phyloP scores from a whole-genome alignment of 2,113 vertebrate genomes.

The Chiloscyllium plagiosum region DNA sequence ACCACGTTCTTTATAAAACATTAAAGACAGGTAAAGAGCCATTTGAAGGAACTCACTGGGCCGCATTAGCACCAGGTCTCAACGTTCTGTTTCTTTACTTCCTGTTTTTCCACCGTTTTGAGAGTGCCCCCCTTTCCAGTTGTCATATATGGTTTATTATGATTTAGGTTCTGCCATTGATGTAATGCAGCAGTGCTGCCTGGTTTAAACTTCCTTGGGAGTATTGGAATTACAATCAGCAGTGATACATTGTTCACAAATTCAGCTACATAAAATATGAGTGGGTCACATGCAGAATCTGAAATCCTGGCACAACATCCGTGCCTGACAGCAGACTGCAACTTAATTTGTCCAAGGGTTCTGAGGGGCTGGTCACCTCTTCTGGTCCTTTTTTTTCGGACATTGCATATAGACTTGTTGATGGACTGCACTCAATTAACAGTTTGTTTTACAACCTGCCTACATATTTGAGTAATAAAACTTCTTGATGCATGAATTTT shows the following conservation, averaged over 20 bases:
- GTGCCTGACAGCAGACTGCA: neutral
- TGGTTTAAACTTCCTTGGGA: neutral
- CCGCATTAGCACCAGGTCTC: neutral
- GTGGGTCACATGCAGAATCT: neutral
- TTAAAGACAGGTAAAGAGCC: neutral
- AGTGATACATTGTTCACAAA: neutral
- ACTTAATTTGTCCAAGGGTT: neutral
- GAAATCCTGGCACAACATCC: neutral
- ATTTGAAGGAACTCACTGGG: conserved; percentile 1
- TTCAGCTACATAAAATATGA: neutral
- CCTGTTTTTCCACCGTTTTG: neutral
- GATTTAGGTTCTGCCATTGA: neutral
- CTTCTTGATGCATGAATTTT: neutral
- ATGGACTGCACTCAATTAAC: neutral
- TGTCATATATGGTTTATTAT: neutral
- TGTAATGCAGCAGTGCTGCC: neutral
- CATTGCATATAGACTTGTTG: no score
- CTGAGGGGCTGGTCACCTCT: neutral
- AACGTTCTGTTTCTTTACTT: neutral
- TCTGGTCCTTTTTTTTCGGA: neutral
- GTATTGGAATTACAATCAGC: neutral
- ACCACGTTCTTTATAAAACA: neutral
- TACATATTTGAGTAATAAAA: neutral
- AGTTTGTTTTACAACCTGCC: neutral
- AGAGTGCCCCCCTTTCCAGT: neutral